phyloP scores from a whole-genome alignment of 2,113 vertebrate genomes.

The Scolopax mira region DNA sequence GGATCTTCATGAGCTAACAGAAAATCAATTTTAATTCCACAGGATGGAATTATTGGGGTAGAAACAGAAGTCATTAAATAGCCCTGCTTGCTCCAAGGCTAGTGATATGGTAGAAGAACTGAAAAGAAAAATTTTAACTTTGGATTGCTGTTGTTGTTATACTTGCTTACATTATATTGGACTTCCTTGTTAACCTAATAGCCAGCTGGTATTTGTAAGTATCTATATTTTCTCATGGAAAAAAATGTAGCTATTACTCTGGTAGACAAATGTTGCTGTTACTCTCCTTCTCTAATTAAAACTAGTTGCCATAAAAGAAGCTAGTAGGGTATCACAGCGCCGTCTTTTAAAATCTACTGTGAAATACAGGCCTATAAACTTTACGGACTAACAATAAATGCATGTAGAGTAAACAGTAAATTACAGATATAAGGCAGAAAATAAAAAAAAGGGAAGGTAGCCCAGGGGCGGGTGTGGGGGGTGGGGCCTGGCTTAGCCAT shows the following conservation, averaged over 20 bases:
- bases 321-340: not conserved
- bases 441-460: not conserved
- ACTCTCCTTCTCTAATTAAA: conserved; percentile 15
- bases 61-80: conserved; percentile 62
- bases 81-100: not conserved
- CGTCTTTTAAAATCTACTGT: not conserved
- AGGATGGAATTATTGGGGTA: conserved; percentile 54
- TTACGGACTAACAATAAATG: not conserved
- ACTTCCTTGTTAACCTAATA: conserved; percentile 11
- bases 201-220: not conserved
- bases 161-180: not conserved
- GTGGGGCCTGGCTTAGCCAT: accelerated
- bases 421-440: not conserved
- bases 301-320: not conserved
- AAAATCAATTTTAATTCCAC: conserved; percentile 75
- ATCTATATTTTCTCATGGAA: not conserved
- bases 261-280: not conserved
- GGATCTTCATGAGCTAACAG: conserved; percentile 62
- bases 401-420: not conserved
- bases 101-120: not conserved
- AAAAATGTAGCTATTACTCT: not conserved
- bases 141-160: not conserved
- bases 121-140: not conserved
- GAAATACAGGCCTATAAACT: not conserved
- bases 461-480: not conserved